These are phyloP conservation scores for Alosa sapidissima DNA, from an alignment of 2,797 vertebrate genomes.

Conservation along the genomic window DNA sequence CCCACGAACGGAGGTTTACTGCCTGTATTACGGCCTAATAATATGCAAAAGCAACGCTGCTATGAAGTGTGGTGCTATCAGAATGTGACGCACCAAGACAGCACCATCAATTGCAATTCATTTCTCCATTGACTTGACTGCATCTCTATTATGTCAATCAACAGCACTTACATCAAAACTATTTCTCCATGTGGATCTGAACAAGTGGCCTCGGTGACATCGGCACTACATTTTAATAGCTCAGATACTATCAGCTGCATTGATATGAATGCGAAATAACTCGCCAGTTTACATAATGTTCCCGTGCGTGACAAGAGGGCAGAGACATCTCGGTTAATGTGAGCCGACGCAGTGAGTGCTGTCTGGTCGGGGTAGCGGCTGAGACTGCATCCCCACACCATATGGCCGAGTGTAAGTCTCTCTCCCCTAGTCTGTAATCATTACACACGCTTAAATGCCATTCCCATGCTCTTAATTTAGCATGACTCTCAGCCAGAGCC, in stretches of 20 bases:
- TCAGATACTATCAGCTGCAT: background rate
- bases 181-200: background rate
- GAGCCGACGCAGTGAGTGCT: background rate
- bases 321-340: background rate
- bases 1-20: conserved; percentile 1
- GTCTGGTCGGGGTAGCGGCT: background rate
- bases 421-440: conserved; percentile 9
- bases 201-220: background rate
- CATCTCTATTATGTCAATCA: background rate
- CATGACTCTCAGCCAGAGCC: conserved; percentile 19
- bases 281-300: background rate
- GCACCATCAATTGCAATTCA: background rate
- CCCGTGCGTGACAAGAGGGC: background rate
- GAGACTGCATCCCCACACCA: background rate
- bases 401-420: conserved; percentile 11
- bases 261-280: background rate
- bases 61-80: background rate
- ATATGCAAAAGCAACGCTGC: background rate
- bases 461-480: conserved; percentile 20
- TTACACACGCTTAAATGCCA: conserved; percentile 26
- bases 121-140: background rate
- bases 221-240: background rate
- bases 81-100: background rate
- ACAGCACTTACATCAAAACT: background rate
- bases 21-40: background rate